These are phyloP conservation scores for Myotis yumanensis DNA, from an alignment of 2,113 vertebrate species.

Conservation along the genomic window DNA sequence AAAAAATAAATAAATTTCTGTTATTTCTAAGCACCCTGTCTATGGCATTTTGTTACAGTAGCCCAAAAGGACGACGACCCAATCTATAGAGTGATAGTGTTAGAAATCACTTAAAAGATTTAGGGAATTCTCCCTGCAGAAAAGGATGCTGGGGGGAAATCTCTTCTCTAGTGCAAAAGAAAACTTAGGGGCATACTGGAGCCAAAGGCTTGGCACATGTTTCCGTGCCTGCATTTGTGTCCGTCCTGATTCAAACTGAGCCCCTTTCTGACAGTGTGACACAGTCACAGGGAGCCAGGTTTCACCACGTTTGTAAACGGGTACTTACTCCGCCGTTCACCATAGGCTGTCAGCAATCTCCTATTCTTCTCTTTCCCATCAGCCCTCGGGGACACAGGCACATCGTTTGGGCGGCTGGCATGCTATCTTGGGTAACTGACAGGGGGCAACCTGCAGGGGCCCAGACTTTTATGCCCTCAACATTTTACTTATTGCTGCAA, in stretches of 20 bases:
- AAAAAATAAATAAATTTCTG: not conserved
- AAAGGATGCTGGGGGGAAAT: not conserved
- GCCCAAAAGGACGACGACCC: not conserved
- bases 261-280: not conserved
- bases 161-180: not conserved
- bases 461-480: not conserved
- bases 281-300: not conserved
- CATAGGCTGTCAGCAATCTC: not conserved
- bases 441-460: fast-evolving
- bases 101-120: not conserved
- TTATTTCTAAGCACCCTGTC: not conserved
- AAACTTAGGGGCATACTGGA: not conserved
- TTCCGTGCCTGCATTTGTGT: not conserved
- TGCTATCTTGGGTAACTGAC: not conserved
- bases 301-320: not conserved
- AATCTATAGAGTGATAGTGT: not conserved
- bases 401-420: not conserved
- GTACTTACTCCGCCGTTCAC: fast-evolving
- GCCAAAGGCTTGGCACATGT: not conserved
- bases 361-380: not conserved
- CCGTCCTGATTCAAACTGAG: not conserved
- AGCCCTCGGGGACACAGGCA: not conserved
- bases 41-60: not conserved
- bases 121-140: not conserved
- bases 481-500: not conserved